These are phyloP conservation scores for Spea multiplicata DNA, from an alignment of 2,113 vertebrate species.

Conservation along the genomic window DNA sequence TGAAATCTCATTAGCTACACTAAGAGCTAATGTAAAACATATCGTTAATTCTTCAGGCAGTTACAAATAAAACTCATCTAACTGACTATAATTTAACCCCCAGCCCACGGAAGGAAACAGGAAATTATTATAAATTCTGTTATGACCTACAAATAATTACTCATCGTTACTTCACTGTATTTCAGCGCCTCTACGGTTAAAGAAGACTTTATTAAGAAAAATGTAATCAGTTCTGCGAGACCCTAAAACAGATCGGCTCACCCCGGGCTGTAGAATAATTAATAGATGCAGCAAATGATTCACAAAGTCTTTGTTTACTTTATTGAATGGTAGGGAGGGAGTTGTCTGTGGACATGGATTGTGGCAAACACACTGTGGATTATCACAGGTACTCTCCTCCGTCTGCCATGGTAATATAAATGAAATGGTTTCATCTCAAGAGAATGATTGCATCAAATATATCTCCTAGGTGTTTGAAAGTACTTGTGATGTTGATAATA, in stretches of 20 bases:
- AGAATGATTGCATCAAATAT: too few species aligned
- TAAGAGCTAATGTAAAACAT: conserved; percentile 49
- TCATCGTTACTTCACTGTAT: background rate
- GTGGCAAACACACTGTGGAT: too few species aligned
- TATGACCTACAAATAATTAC: background rate
- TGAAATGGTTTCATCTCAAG: too few species aligned
- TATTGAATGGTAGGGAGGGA: too few species aligned
- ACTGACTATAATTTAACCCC: conserved; percentile 44
- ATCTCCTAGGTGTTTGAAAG: too few species aligned
- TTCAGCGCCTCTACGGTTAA: background rate
- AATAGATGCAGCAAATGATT: background rate
- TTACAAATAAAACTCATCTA: conserved; percentile 47
- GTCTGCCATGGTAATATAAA: too few species aligned
- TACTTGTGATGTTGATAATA: too few species aligned
- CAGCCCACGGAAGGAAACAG: conserved; percentile 8
- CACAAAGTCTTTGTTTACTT: background rate
- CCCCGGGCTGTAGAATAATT: background rate
- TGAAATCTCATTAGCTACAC: conserved; percentile 49
- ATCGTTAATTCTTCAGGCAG: conserved; percentile 48
- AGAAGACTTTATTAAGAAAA: background rate
- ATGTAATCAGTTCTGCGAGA: background rate
- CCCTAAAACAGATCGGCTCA: background rate
- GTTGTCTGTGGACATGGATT: too few species aligned
- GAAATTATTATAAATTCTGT: background rate
- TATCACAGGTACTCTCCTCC: too few species aligned